Percentiles rank a stretch among this genome's conserved stretches.
Conservation (phyloP, 2,113 vertebrate genomes). For the Eurypyga helias region DNA sequence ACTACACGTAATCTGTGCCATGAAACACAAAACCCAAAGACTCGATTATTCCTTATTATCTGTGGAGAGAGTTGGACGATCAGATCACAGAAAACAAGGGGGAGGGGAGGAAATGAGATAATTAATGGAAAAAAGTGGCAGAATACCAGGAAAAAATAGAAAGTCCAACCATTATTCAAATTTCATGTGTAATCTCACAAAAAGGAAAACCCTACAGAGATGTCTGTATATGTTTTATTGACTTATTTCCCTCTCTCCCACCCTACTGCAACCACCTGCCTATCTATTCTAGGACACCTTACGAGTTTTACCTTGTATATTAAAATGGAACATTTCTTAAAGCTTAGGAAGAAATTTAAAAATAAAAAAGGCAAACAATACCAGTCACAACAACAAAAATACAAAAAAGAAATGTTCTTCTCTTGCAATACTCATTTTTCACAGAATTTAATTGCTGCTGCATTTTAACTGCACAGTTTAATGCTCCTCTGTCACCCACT, state of each 20-base stretch:
- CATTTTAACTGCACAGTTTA: neutral
- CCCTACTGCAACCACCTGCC: neutral
- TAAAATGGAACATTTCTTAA: neutral
- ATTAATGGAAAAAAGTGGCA: neutral
- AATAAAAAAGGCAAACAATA: neutral
- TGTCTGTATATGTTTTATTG: neutral
- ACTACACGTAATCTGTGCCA: fast-evolving
- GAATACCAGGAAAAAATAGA: conserved; percentile 28
- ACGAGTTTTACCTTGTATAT: neutral
- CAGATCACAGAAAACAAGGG: neutral
- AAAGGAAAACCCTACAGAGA: conserved; percentile 14
- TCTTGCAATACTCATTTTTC: neutral
- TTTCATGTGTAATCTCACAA: neutral
- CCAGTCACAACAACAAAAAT: neutral
- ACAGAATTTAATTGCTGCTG: neutral
- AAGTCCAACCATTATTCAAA: neutral
- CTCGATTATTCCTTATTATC: neutral
- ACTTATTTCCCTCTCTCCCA: neutral
- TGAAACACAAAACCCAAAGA: neutral
- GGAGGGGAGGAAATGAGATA: neutral
- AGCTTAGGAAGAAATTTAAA: neutral
- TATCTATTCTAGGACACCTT: neutral
- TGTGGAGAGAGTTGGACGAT: neutral
- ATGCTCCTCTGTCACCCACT: neutral
- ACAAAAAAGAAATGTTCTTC: neutral